Evolutionary conservation across 2,113 vertebrate species (phyloP).

Genomic region (Marcusenius ussheri): DNA sequence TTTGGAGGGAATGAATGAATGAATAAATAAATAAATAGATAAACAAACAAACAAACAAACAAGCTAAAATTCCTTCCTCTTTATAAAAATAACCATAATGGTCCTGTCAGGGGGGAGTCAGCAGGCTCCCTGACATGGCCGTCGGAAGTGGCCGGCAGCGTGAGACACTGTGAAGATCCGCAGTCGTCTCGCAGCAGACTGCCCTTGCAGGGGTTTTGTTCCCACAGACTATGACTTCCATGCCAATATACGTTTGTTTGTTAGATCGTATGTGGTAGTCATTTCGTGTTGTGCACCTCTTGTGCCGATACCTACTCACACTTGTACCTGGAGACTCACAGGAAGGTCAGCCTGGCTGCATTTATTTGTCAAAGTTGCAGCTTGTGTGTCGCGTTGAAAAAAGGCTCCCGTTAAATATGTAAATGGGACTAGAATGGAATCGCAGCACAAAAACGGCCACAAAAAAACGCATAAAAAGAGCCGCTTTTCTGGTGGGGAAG

Average conservation of each 20-base stretch:
- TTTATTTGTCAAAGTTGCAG: not conserved
- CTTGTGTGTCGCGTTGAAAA: not conserved
- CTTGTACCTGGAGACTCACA: not conserved
- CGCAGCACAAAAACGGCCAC: not conserved
- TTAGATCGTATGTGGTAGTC: not conserved
- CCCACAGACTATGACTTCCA: not conserved
- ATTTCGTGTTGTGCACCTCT: not conserved
- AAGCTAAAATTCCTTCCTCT: not conserved
- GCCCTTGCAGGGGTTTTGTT: not conserved
- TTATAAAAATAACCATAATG: not conserved
- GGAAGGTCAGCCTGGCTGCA: not conserved
- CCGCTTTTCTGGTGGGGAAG: not conserved
- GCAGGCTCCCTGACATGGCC: not conserved
- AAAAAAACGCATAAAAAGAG: not conserved
- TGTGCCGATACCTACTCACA: not conserved
- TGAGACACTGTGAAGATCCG: not conserved
- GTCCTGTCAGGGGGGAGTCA: not conserved
- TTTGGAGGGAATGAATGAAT: constrained; percentile 53
- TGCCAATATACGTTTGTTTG: not conserved
- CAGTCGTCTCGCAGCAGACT: not conserved
- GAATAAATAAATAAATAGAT: not conserved
- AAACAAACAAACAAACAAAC: not conserved
- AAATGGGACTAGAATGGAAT: not conserved
- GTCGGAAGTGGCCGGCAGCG: not conserved
- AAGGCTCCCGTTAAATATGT: not conserved